These are phyloP conservation scores for Yasuhikotakia modesta DNA, from an alignment of 2,797 vertebrate genomes.

Conservation along the genomic window DNA sequence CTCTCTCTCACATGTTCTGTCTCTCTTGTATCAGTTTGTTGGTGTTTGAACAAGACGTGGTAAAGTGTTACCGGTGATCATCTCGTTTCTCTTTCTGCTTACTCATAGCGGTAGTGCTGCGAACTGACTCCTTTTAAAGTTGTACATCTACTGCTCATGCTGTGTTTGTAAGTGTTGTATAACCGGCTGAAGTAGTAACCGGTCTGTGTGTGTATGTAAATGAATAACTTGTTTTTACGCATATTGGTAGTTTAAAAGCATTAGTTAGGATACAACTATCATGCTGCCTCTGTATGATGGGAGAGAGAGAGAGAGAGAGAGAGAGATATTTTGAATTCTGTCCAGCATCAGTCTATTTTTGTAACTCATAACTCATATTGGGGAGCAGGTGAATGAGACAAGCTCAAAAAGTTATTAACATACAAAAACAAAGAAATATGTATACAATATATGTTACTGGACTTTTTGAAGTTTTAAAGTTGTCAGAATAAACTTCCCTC, in stretches of 20 bases:
- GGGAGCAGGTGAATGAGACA: slow-evolving; percentile 34
- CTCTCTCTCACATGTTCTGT: slow-evolving; percentile 32
- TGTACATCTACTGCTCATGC: neutral
- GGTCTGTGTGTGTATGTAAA: neutral
- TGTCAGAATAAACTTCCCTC: too few relatives aligned
- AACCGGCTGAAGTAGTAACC: too few relatives aligned
- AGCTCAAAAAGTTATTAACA: neutral
- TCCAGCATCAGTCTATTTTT: slow-evolving; percentile 41
- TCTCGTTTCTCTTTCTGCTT: slow-evolving; percentile 19
- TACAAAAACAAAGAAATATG: neutral
- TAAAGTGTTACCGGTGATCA: neutral
- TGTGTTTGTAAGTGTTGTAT: neutral
- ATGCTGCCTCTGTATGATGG: too few relatives aligned
- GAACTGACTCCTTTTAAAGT: too few relatives aligned
- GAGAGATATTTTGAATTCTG: slow-evolving; percentile 15
- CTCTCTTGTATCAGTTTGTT: slow-evolving; percentile 15
- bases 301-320: neutral
- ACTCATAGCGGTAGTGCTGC: slow-evolving; percentile 36
- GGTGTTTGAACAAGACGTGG: too few relatives aligned
- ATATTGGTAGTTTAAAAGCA: too few relatives aligned
- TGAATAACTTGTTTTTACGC: neutral
- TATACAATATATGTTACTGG: neutral
- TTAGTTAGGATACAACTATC: too few relatives aligned
- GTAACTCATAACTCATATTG: slow-evolving; percentile 33
- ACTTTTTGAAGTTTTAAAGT: too few relatives aligned